Evolutionary conservation across 2,888 invertebrate genomes (phyloP), one percentile per base, ranked within the genome.

Genomic region (Lissonota sp.): DNA sequence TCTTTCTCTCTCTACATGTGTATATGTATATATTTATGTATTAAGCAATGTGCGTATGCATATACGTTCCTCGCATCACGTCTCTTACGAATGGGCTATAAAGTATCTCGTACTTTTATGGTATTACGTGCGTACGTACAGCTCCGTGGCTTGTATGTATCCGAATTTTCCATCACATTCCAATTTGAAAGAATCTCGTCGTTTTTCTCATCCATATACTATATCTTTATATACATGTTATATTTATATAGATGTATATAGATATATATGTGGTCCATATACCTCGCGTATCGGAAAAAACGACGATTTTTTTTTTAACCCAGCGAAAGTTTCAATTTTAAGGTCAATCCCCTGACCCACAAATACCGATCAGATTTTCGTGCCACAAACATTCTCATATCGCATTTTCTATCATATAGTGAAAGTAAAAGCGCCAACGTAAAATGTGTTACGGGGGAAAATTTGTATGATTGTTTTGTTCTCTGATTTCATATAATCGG

Each of bases 1-100:
- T 85, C 83, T 80, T 26, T 26, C 26, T 26, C 26, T 26, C 26
- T 26, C 26, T 26, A 1, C 3, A 26, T 26, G 3, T 26, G 3
- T 26, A 26, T 26, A 26, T 26, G 26, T 26, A 26, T 26, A 26
- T 26, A 26, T 26, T 26, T 26, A 26, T 26, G 26, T 26, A 26
- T 78, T 77, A 76, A 72, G 72, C 75, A 64, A 72, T 60, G 76
- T 26, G 26, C 75, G 62, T 63, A 16, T 69, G 26, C 62, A 40
- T 74, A n/a, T n/a, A n/a, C n/a, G n/a, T n/a, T n/a, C n/a, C 71
- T 74, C 67, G 57, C 67, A 69, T 72, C 78, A 3, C 26, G 66
- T 75, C 71, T 78, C 67, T 71, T 75, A 75, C 66, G 78, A 51
- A 71, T 51, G 46, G 55, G 40, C 37, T 58, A 16, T 55, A 40